A percentile compares a stretch with the other conserved stretches of the same genome.
Conservation (phyloP, 2,113 vertebrate species). For the Carlito syrichta region DNA sequence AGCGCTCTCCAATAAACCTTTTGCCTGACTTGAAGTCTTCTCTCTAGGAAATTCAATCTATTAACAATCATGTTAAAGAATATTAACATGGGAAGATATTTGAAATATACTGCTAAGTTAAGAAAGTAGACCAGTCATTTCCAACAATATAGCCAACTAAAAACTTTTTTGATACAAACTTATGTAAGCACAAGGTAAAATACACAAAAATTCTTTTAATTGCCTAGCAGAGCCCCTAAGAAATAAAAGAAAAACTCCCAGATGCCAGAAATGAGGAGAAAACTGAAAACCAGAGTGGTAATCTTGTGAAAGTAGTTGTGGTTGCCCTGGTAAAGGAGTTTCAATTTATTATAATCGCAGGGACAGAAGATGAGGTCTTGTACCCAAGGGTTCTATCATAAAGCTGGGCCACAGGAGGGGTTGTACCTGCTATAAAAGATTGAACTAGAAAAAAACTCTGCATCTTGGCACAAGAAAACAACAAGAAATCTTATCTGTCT, state of each 20-base stretch:
- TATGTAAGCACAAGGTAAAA: background rate
- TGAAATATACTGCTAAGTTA: conserved; percentile 9
- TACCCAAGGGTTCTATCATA: background rate
- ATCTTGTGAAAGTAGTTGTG: background rate
- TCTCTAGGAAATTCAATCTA: conserved; percentile 19
- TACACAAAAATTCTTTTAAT: conserved; percentile 3
- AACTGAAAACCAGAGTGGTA: background rate
- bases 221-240: background rate
- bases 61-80: background rate
- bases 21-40: background rate
- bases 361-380: background rate
- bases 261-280: background rate
- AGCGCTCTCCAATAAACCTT: background rate
- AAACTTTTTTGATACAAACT: background rate
- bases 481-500: background rate
- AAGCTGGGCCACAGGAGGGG: background rate
- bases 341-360: background rate
- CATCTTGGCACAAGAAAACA: background rate
- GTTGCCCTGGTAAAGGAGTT: background rate
- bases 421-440: background rate
- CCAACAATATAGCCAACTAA: background rate
- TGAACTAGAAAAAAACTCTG: background rate
- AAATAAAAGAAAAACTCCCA: background rate
- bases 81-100: conserved; percentile 9
- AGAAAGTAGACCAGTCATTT: background rate